These are phyloP conservation scores for Suricata suricatta DNA, from an alignment of 2,113 vertebrate genomes.

Conservation along the genomic window DNA sequence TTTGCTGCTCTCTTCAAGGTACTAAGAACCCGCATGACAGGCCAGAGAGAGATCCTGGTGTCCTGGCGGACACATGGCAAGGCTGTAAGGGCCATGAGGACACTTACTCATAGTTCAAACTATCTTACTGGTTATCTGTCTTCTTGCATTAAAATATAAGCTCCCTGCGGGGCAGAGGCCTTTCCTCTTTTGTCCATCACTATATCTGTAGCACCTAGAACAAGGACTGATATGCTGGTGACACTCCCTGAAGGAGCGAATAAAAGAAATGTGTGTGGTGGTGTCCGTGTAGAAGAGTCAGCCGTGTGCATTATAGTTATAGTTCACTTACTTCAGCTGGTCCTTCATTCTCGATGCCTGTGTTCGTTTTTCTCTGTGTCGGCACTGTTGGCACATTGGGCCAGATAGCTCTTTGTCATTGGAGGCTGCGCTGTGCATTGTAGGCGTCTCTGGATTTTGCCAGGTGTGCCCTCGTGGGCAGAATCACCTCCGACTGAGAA, in stretches of 20 bases:
- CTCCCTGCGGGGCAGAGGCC: fast-evolving
- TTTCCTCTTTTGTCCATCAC: fast-evolving
- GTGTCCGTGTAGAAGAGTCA: fast-evolving
- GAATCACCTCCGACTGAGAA: not conserved
- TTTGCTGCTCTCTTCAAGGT: not conserved
- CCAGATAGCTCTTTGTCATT: not conserved
- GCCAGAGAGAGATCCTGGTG: not conserved
- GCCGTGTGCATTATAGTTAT: fast-evolving
- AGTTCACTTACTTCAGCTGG: not conserved
- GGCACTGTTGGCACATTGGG: not conserved
- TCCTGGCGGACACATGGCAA: fast-evolving
- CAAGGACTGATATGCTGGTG: fast-evolving
- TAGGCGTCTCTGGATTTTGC: not conserved
- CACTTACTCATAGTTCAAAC: too few species aligned
- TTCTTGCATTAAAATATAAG: not conserved
- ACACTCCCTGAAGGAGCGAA: too few species aligned
- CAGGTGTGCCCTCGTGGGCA: not conserved
- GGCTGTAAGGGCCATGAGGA: too few species aligned
- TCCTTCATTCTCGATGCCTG: not conserved
- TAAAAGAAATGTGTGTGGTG: not conserved
- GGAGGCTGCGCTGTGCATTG: not conserved
- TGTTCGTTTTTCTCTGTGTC: not conserved
- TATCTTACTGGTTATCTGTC: not conserved
- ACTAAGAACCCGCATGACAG: not conserved
- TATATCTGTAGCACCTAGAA: not conserved